Evolutionary conservation across 2,113 vertebrate genomes (phyloP).

Genomic region (Rousettus leschenaultii): DNA sequence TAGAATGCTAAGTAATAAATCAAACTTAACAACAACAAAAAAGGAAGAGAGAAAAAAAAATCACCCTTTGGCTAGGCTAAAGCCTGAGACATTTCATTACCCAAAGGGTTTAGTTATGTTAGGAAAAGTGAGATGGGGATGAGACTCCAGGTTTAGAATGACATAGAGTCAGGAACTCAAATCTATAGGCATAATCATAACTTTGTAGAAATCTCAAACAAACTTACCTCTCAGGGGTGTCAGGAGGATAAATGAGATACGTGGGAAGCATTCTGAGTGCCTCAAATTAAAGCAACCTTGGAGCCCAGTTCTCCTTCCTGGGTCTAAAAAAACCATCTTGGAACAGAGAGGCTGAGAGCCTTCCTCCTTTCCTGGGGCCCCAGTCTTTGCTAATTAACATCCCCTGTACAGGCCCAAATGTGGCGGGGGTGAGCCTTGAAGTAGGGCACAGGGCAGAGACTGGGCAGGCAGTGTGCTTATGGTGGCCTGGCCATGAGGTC

Average conservation of each 20-base stretch:
- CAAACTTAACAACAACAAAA: conserved; percentile 72
- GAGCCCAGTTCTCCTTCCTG: conserved; percentile 23
- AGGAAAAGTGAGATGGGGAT: conserved; percentile 67
- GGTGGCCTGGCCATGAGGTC: background rate
- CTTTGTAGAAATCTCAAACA: conserved; percentile 50
- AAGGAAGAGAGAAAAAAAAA: background rate
- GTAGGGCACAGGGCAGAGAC: background rate
- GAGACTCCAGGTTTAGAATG: conserved; percentile 65
- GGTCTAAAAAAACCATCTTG: conserved; percentile 42
- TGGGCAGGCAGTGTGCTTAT: background rate
- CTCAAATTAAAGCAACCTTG: background rate
- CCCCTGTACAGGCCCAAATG: background rate
- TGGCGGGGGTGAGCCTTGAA: background rate
- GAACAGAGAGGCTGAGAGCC: background rate
- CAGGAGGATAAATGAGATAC: conserved; percentile 61
- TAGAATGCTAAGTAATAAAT: conserved; percentile 73
- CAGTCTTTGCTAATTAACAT: background rate
- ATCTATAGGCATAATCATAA: conserved; percentile 58
- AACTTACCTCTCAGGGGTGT: conserved; percentile 61
- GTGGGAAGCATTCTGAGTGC: conserved; percentile 55
- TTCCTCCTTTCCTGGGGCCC: background rate
- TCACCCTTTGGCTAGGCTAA: conserved; percentile 59
- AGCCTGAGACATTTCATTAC: conserved; percentile 55
- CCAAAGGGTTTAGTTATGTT: conserved; percentile 66
- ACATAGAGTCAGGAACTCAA: conserved; percentile 45